Percentiles rank a stretch among this genome's conserved stretches.
Evolutionary conservation across 1,140 invertebrate species (phyloP).

Genomic region (Ctenoplectra terminalis): DNA sequence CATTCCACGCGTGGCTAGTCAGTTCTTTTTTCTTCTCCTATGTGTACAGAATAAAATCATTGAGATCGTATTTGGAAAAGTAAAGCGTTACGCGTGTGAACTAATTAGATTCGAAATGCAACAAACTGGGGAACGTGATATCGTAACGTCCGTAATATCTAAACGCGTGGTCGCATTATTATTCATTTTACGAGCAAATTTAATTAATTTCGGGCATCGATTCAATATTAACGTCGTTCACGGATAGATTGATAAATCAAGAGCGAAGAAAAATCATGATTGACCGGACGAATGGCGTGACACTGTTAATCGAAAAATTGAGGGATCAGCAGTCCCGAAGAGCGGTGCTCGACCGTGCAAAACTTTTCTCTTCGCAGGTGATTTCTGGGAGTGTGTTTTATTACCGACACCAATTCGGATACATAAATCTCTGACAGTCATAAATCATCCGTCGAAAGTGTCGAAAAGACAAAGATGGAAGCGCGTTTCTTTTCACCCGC

Average conservation of each 20-base stretch:
- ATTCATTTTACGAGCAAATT: conserved; percentile 5
- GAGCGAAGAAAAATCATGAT: background rate
- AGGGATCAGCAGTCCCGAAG: background rate
- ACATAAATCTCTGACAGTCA: conserved; percentile 8
- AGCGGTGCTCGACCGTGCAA: background rate
- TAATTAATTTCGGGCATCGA: background rate
- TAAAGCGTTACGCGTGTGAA: too few species aligned
- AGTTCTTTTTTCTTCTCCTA: background rate
- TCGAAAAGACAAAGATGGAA: background rate
- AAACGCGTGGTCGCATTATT: background rate
- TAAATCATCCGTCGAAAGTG: conserved; percentile 1
- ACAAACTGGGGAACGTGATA: background rate
- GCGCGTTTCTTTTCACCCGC: background rate
- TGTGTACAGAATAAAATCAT: too few species aligned
- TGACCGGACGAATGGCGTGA: background rate
- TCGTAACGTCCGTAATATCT: background rate
- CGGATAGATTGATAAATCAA: background rate
- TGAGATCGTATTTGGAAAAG: background rate
- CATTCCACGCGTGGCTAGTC: background rate
- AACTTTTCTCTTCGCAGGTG: background rate
- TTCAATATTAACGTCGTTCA: background rate
- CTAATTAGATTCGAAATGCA: background rate
- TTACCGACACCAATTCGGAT: background rate
- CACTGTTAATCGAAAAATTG: background rate
- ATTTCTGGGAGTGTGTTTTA: conserved; percentile 7